Evolutionary conservation across 92 coral and sea anemone species (phyloP), one percentile per base, ranked within the genome.

Genomic region (Zoanthus sansibaricus): DNA sequence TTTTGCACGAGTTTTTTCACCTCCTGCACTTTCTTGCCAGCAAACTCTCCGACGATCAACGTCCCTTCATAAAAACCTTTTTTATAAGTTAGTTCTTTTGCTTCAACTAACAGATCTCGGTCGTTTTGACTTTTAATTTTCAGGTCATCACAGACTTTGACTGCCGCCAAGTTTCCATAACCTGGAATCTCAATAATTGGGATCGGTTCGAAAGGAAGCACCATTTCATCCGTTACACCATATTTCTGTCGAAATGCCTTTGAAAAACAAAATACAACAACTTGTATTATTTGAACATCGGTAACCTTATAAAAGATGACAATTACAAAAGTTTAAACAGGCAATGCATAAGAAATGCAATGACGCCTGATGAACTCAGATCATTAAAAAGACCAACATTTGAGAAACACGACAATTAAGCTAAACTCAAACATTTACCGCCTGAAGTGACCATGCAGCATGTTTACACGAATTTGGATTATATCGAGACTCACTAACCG

Each of bases 21-120:
- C 5, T 97, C 98, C 83, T 97, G 99, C n/a, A 97, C 99, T 72
- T 92, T 94, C 83, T 93, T 94, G 47, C 98, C 99, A 20, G 89
- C 91, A 84, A 72, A 97, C 56, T 95, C 98, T 6, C 98, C 99
- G 10, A 96, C 94, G 51, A 96, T 93, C 88, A 97, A 74, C 49
- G 92, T 94, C 49, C 98, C 99, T 83, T 97, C 99, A 79, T 97
- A 95, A 86, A 96, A 96, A 30, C 98, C 99, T 71, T 96, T 96
- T 91, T 96, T 96, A 92, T 96, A 96, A n/a, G 95, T 92, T 47
- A 95, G 86, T 37, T 96, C 98, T 86, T 96, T 96, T 10, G 99
- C 99, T 72, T 96, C 99, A 59, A 87, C 83, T 45, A 96, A 90
- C 78, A 88, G 96, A 87, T 95, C 99, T 83, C 94, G 90, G 78